Base-by-base conservation (phyloP, 2,888 invertebrate species). In the Chrysina gloriosa region DNA sequence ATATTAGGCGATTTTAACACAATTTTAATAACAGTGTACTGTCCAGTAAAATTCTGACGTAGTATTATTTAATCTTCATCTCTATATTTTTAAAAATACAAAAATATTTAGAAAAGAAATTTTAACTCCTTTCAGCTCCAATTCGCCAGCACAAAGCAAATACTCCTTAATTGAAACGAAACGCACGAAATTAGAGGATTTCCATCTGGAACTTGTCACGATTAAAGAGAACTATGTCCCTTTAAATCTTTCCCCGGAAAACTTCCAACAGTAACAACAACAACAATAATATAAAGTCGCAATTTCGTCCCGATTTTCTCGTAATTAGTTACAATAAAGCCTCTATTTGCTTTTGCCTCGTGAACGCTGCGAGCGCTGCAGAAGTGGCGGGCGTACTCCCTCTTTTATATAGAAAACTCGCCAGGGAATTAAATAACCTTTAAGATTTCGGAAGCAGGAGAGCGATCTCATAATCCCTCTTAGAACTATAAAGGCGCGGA, bases 271-370 rank as follows among this genome's bases (percentile, higher is more conserved):
- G 14, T 52, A 52, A 16, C 52, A 52, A 61, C 58, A 68, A 68
- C 63, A 68, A 54, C 68, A 63, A 63, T 63, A 54, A 63, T 63
- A 54, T 63, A 54, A 63, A 67, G 63, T 61, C 36, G 67, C 48
- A 50, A 61, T 67, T 52, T 39, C 63, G 67, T 36, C 29, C 31
- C 52, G 68, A 68, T 68, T 68, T 68, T 68, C 68, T 36, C 52
- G 68, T 63, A 68, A 68, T 67, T 67, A 67, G 67, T 67, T 63
- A 67, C 50, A 63, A 67, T 67, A 67, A 67, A 67, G 67, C 67
- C 52, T 61, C 61, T 67, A 67, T 63, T 67, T 67, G 63, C 67
- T 67, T 42, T 42, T 25, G 36, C 36, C 31, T n/a, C n/a, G n/a
- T 23, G 64, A 64, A 66, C 58, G 45, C 4, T 23, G 63, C 23